A percentile compares a stretch with the other conserved stretches of the same genome.
Conservation (phyloP, 2,113 vertebrate species). For the Antigone vipio region DNA sequence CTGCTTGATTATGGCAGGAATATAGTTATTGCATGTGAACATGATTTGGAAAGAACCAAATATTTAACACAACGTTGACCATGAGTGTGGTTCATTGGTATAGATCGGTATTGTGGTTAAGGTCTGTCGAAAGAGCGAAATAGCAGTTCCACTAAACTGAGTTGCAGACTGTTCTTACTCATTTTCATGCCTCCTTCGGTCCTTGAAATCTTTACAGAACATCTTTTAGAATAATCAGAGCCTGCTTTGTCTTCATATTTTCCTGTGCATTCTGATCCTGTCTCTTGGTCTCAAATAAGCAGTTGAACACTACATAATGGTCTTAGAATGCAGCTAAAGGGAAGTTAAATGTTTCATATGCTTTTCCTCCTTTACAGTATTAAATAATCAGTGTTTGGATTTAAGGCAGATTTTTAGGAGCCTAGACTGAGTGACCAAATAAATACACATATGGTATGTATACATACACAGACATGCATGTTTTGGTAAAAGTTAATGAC, state of each 20-base stretch:
- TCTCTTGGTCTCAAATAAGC: not conserved
- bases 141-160: not conserved
- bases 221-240: conserved; percentile 21
- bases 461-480: not conserved
- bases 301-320: not conserved
- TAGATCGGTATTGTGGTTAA: not conserved
- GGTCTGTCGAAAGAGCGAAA: not conserved
- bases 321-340: not conserved
- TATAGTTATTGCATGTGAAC: not conserved
- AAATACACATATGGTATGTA: not conserved
- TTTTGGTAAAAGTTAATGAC: not conserved
- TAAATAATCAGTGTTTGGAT: not conserved
- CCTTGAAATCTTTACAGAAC: conserved; percentile 2
- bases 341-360: not conserved
- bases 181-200: not conserved
- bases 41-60: not conserved
- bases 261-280: not conserved
- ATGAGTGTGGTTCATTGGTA: not conserved
- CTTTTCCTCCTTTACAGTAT: not conserved
- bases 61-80: not conserved
- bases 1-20: not conserved
- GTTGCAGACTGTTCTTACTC: not conserved
- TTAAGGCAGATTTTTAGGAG: not conserved
- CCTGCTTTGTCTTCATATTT: not conserved
- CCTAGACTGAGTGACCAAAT: not conserved